Evolutionary conservation across 1,140 invertebrate species (phyloP), one percentile per base, ranked within the genome.

Genomic region (Archivesica marissinica): DNA sequence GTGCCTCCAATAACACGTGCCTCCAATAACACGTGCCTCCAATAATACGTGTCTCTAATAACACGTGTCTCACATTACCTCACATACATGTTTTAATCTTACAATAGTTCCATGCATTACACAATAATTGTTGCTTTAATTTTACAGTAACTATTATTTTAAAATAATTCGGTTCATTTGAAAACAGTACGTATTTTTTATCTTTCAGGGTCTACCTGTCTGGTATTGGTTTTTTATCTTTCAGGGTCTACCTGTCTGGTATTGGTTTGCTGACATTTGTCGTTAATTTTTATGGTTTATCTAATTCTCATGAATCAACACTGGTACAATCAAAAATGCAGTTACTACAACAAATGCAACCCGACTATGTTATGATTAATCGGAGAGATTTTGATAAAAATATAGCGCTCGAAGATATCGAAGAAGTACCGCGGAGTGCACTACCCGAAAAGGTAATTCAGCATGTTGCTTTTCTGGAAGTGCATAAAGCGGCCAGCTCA

Each of bases 381-480:
- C 20, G 15, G 25, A 54, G 15, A n/a, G n/a, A n/a, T 54, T 11
- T 54, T 11, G 20, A n/a, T n/a, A 54, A 54, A 23, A n/a, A 54
- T 17, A 7, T 9, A 9, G 44, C 7, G 17, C 17, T 47, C 44
- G 17, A 47, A 47, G 17, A 47, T 47, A 47, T 47, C 7, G 17
- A 47, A 47, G 17, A 7, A 47, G 44, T 17, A 47, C 50, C 17
- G 50, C 50, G 23, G 2, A n/a, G 7, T 20, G 17, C 4, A n/a
- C 3, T 52, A 20, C 50, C 50, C 3, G 23, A 59, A 59, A 66
- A 66, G 25, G 59, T 66, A 76, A 50, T 80, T 20, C 80, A 38
- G 17, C 88, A 90, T 30, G 70, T 91, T 25, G 85, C 87, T 17
- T 91, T 91, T 61, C 56, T 91, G 13, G 90, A 91, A 39, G 83